Percentiles rank a stretch among this genome's conserved stretches.
These are phyloP conservation scores for Nebria brevicollis DNA, from an alignment of 2,888 invertebrate genomes.

Conservation along the genomic window DNA sequence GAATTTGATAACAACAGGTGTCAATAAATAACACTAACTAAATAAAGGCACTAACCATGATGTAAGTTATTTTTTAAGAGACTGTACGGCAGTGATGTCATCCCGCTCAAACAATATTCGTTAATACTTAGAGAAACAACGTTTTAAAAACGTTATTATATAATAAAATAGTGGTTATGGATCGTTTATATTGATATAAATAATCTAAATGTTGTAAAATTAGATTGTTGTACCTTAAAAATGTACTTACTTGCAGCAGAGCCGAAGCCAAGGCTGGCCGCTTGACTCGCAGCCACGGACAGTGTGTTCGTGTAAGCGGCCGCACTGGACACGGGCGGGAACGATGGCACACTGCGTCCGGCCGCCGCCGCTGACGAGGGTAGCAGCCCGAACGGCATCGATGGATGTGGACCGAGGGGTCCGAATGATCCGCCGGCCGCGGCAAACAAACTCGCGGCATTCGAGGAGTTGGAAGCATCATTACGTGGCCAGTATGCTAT, in stretches of 20 bases:
- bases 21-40: no score
- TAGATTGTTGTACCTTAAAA: neutral
- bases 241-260: constrained; percentile 75
- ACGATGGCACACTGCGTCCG: constrained; percentile 58
- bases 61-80: no score
- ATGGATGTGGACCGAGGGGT: constrained; percentile 59
- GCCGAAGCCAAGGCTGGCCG: constrained; percentile 81
- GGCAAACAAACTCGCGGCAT: constrained; percentile 62
- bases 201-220: neutral
- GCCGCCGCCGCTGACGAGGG: constrained; percentile 54
- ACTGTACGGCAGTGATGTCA: no score
- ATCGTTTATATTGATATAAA: no score
- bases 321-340: constrained; percentile 55
- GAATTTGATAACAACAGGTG: no score
- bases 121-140: no score
- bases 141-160: no score
- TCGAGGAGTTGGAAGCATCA: constrained; percentile 64
- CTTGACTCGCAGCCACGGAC: constrained; percentile 87
- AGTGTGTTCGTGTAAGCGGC: constrained; percentile 74
- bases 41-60: no score
- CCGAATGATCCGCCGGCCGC: constrained; percentile 61
- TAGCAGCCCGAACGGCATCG: constrained; percentile 59
- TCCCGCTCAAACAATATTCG: no score
- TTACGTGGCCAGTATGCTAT: constrained; percentile 84
- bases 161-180: no score